A percentile compares a stretch with the other conserved stretches of the same genome.
These are phyloP conservation scores for Prenolepis imparis DNA, from an alignment of 2,888 invertebrate species.

Conservation along the genomic window DNA sequence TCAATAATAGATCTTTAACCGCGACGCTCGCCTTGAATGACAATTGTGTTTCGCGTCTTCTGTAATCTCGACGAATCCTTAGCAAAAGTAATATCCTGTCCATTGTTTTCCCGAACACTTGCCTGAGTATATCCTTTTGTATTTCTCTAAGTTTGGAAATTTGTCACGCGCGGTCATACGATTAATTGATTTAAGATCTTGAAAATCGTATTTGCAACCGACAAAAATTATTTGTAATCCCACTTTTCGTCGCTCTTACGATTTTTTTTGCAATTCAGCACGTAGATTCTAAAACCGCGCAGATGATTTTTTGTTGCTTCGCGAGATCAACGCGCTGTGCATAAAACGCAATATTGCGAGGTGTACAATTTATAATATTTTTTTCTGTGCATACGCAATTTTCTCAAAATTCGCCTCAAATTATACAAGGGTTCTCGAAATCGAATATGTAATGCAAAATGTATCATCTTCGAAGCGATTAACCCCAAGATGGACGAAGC, in stretches of 20 bases:
- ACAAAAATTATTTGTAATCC: neutral
- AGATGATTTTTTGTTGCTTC: neutral
- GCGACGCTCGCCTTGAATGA: conserved; percentile 31
- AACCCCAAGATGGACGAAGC: conserved; percentile 31
- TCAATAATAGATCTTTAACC: conserved; percentile 4
- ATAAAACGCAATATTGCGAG: neutral
- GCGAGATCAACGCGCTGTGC: neutral
- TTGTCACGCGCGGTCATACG: neutral
- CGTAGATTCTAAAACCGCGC: conserved; percentile 34
- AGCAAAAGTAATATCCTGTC: neutral
- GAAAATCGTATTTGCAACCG: neutral
- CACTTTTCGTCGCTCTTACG: neutral
- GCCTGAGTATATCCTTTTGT: neutral
- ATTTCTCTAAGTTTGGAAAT: conserved; percentile 1
- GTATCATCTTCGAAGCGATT: conserved; percentile 36
- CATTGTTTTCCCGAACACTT: neutral
- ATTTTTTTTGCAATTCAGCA: conserved; percentile 36
- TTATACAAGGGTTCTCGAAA: conserved; percentile 31
- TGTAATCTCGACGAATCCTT: conserved; percentile 20
- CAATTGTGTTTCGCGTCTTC: conserved; percentile 34
- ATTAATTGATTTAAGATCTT: conserved; percentile 1
- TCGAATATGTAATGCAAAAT: neutral
- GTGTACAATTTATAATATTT: neutral
- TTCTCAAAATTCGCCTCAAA: neutral
- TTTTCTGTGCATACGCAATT: neutral